A percentile compares a stretch with the other conserved stretches of the same genome.
Evolutionary conservation across 30 jellyfish, hydroid and myxozoan species (phyloP).

Genomic region (Cassiopea andromeda): DNA sequence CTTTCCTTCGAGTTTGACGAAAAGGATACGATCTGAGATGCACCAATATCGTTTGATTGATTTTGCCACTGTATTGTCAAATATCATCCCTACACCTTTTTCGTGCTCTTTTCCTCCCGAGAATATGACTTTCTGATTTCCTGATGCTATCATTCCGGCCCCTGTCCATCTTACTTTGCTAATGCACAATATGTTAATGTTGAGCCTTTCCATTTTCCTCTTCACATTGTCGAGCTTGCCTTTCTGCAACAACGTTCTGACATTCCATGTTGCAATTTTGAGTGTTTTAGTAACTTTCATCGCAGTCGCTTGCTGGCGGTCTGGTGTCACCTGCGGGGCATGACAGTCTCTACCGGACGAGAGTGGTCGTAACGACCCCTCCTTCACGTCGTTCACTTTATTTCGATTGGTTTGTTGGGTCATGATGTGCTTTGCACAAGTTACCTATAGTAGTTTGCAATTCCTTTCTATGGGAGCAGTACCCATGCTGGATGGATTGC

Average conservation of each 20-base stretch:
- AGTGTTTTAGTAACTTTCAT: background rate
- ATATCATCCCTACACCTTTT: background rate
- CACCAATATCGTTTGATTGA: background rate
- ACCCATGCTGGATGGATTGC: too few species aligned
- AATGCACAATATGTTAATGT: background rate
- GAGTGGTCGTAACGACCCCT: background rate
- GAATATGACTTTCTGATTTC: background rate
- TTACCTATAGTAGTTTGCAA: background rate
- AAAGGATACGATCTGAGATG: constrained; percentile 5
- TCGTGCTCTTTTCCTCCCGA: constrained; percentile 5
- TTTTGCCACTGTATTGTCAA: background rate
- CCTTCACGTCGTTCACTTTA: constrained; percentile 16
- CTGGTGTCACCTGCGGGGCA: constrained; percentile 28
- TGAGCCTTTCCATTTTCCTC: background rate
- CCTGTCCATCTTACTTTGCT: constrained; percentile 7
- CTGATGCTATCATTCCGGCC: background rate
- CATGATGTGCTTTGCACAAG: background rate
- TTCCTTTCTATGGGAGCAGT: background rate
- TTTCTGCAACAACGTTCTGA: constrained; percentile 1
- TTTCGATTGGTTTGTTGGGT: background rate
- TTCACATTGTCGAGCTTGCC: constrained; percentile 19
- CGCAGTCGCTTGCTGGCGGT: constrained; percentile 10
- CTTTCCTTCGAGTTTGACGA: constrained; percentile 15
- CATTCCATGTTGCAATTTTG: constrained; percentile 18
- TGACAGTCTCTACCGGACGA: constrained; percentile 17